Conservation (phyloP, 1,140 invertebrate species). For the Chlorops oryzae region DNA sequence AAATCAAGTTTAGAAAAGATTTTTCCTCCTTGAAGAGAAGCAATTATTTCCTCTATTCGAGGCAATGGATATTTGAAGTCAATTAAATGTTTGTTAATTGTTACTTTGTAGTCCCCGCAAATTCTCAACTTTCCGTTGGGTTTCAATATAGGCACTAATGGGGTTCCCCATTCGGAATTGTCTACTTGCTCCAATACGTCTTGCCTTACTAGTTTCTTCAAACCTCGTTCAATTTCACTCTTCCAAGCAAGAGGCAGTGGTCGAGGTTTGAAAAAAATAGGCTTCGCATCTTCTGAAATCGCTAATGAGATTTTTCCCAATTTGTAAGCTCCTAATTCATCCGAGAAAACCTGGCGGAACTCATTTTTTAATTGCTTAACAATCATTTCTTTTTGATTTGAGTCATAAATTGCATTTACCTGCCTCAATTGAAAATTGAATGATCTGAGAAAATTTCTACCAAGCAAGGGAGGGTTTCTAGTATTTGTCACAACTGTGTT, state of each 20-base stretch:
- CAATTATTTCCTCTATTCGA: slow-evolving; percentile 35
- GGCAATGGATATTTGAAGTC: slow-evolving; percentile 36
- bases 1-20: slow-evolving; percentile 43
- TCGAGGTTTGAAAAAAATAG: slow-evolving; percentile 30
- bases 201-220: slow-evolving; percentile 18
- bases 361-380: slow-evolving; percentile 11
- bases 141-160: slow-evolving; percentile 27
- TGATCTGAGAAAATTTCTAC: slow-evolving; percentile 5
- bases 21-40: slow-evolving; percentile 22
- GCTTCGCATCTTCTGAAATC: slow-evolving; percentile 18
- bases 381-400: slow-evolving; percentile 1
- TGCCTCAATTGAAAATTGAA: slow-evolving; percentile 12
- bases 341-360: slow-evolving; percentile 5
- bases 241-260: slow-evolving; percentile 23
- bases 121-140: slow-evolving; percentile 21
- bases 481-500: slow-evolving; percentile 2
- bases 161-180: slow-evolving; percentile 23
- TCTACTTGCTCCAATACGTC: slow-evolving; percentile 15
- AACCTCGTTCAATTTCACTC: slow-evolving; percentile 18
- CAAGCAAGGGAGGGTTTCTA: slow-evolving; percentile 8
- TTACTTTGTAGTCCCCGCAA: slow-evolving; percentile 47
- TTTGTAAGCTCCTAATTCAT: slow-evolving; percentile 6
- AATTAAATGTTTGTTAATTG: slow-evolving; percentile 38
- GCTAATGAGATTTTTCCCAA: slow-evolving; percentile 4
- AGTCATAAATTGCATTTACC: slow-evolving; percentile 11